phyloP scores from a whole-genome alignment of 37 sponge, comb jelly and placozoan species.

The Bolinopsis microptera region DNA sequence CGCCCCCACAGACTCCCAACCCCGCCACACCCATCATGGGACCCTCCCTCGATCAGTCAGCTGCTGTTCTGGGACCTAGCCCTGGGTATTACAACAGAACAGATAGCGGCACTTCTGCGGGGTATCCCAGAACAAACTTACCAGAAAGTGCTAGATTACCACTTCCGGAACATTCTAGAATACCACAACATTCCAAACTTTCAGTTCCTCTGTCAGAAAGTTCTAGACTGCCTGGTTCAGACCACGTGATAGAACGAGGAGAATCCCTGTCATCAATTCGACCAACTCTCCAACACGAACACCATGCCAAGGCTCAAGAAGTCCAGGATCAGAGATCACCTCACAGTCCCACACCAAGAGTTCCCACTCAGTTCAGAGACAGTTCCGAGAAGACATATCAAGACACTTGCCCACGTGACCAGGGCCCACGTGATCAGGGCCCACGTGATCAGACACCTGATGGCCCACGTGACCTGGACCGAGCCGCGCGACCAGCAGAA shows the following conservation, averaged over 20 bases:
- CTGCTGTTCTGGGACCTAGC: conserved; percentile 1
- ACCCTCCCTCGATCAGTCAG: conserved; percentile 13
- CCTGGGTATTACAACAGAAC: not conserved
- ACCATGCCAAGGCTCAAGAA: not conserved
- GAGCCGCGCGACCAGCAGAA: not conserved
- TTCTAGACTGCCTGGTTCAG: not conserved
- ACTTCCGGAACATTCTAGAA: not conserved
- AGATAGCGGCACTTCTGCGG: not conserved
- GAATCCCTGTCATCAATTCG: not conserved
- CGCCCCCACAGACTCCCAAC: conserved; percentile 30
- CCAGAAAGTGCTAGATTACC: not conserved
- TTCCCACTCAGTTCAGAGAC: too few species aligned
- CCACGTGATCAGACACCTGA: not conserved
- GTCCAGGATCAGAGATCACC: not conserved
- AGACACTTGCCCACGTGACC: not conserved
- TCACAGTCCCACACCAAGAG: too few species aligned
- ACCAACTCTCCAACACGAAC: not conserved
- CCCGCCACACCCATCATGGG: conserved; percentile 53
- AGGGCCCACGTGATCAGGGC: not conserved
- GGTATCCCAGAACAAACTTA: not conserved
- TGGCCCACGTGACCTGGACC: not conserved
- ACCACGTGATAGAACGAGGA: not conserved
- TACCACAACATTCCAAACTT: not conserved
- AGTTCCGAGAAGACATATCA: too few species aligned
- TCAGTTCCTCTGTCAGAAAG: not conserved